Percentiles rank a stretch among this genome's conserved stretches.
phyloP scores from a whole-genome alignment of 2,888 invertebrate species.

The Agelastica alni region DNA sequence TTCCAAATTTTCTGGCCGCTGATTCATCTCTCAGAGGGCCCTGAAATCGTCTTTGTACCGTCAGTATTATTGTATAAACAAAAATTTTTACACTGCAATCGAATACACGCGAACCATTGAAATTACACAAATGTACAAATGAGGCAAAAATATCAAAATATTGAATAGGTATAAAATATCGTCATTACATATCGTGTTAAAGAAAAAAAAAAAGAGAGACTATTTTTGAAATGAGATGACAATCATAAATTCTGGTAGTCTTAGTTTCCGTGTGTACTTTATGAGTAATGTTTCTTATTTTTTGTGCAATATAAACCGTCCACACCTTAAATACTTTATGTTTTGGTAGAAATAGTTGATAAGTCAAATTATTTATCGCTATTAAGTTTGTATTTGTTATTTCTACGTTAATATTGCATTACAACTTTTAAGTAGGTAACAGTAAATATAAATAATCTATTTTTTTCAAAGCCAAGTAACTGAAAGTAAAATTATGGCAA shows the following conservation, averaged over 20 bases:
- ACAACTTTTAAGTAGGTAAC: neutral
- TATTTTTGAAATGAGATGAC: too few relatives aligned
- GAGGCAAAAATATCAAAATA: neutral
- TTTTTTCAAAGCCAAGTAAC: too few relatives aligned
- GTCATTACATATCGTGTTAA: too few relatives aligned
- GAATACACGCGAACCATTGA: too few relatives aligned
- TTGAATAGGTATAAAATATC: too few relatives aligned
- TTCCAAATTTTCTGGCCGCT: constrained; percentile 48
- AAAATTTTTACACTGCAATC: too few relatives aligned
- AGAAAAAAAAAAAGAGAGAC: too few relatives aligned
- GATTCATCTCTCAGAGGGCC: constrained; percentile 40
- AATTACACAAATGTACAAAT: neutral
- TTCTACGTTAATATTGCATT: constrained; percentile 1
- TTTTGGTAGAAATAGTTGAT: neutral
- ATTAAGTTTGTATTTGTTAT: neutral
- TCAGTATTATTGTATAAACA: too few relatives aligned
- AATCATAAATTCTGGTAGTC: too few relatives aligned
- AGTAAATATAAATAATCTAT: neutral
- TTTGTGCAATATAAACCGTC: neutral
- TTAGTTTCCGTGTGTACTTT: neutral
- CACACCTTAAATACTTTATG: constrained; percentile 1
- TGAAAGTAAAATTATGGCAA: too few relatives aligned
- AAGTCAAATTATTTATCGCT: neutral
- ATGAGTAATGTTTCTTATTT: neutral
- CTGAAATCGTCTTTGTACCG: too few relatives aligned